These are phyloP conservation scores for Ianthella basta DNA, from an alignment of 37 sponge, comb jelly and placozoan genomes.

Conservation along the genomic window DNA sequence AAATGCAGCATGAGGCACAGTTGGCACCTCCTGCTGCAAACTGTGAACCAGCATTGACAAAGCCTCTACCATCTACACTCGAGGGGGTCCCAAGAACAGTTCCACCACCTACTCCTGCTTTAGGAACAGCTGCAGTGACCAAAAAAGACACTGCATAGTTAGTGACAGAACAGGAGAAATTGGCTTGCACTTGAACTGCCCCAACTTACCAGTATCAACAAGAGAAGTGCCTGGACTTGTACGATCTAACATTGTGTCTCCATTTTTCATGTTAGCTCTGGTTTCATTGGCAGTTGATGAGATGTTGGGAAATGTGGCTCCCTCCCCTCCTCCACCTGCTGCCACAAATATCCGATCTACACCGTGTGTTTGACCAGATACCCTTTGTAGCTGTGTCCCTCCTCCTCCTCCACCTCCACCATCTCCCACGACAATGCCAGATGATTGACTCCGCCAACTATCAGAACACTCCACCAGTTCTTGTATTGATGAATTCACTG, in stretches of 20 bases:
- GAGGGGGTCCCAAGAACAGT: neutral
- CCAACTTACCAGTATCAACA: too few relatives aligned
- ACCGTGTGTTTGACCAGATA: neutral
- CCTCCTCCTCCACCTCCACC: conserved; percentile 33
- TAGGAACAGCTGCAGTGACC: neutral
- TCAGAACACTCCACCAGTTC: conserved; percentile 8
- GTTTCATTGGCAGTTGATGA: neutral
- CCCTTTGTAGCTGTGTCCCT: neutral
- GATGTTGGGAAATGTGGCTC: neutral
- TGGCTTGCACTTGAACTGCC: too few relatives aligned
- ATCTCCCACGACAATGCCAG: neutral
- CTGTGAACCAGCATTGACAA: neutral
- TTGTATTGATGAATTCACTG: neutral
- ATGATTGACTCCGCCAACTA: neutral
- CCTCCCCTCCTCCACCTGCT: conserved; percentile 6
- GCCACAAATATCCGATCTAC: neutral
- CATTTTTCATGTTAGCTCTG: neutral
- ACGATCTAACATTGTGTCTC: too few relatives aligned
- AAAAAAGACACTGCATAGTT: neutral
- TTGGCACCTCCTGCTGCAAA: neutral
- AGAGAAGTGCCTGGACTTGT: too few relatives aligned
- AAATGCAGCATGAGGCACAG: neutral
- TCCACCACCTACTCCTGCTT: conserved; percentile 28
- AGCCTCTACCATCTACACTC: neutral
- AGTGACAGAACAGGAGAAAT: neutral